Conservation (phyloP, 2,888 invertebrate genomes). For the Merodon equestris region DNA sequence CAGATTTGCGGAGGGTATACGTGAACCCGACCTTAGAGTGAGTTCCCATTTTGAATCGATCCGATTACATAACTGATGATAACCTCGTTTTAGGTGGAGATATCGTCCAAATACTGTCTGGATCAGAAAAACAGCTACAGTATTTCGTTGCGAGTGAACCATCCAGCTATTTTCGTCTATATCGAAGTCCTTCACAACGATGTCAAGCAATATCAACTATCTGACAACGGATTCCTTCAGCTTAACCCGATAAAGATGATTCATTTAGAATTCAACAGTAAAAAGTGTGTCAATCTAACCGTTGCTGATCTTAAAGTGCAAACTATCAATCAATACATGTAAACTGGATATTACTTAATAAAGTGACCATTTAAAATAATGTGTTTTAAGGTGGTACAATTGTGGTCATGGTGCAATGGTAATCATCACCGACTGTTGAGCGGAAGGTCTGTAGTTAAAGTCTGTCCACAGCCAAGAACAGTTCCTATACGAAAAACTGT, state of each 20-base stretch:
- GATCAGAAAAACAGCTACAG: constrained; percentile 71
- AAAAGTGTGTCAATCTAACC: constrained; percentile 71
- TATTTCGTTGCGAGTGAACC: constrained; percentile 73
- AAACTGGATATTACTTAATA: not conserved
- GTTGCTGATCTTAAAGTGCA: constrained; percentile 73
- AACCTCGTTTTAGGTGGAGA: constrained; percentile 72
- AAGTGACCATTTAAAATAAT: too few species aligned
- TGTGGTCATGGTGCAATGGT: too few species aligned
- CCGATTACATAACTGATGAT: too few species aligned
- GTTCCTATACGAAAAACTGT: too few species aligned
- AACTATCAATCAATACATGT: constrained; percentile 77
- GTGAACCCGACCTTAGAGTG: constrained; percentile 82
- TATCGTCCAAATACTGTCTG: constrained; percentile 72
- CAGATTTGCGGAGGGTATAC: constrained; percentile 80
- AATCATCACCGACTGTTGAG: too few species aligned
- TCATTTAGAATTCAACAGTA: constrained; percentile 72
- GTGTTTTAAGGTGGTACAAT: too few species aligned
- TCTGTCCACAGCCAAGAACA: too few species aligned
- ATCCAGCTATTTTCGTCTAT: constrained; percentile 77
- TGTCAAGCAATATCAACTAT: constrained; percentile 73
- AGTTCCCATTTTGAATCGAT: too few species aligned
- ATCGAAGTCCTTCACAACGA: constrained; percentile 73
- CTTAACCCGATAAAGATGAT: constrained; percentile 74
- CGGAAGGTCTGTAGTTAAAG: too few species aligned
- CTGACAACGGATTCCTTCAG: constrained; percentile 78